phyloP scores from a whole-genome alignment of 2,113 vertebrate species.

The Penelope pileata region DNA sequence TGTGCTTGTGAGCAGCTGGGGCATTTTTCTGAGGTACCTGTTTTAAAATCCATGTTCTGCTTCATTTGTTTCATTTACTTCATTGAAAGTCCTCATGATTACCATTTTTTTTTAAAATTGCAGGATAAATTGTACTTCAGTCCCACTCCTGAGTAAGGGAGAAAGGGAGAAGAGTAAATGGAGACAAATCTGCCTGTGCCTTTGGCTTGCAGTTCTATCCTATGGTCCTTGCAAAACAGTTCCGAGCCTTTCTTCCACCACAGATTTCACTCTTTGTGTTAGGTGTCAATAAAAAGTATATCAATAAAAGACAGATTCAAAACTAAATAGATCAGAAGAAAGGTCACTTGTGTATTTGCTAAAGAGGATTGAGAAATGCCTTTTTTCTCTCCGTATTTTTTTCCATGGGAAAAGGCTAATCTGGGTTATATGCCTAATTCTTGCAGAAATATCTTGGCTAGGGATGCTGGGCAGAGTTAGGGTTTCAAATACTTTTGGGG shows the following conservation, averaged over 20 bases:
- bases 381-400: background rate
- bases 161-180: background rate
- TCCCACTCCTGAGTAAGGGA: background rate
- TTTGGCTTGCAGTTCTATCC: background rate
- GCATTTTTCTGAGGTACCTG: background rate
- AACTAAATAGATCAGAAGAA: background rate
- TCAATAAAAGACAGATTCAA: background rate
- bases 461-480: background rate
- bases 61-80: background rate
- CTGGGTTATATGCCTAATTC: background rate
- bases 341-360: background rate
- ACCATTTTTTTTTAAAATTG: background rate
- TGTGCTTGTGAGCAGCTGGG: rapidly evolving
- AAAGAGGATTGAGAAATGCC: background rate
- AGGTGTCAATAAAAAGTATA: background rate
- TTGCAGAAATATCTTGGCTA: background rate
- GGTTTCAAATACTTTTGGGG: background rate
- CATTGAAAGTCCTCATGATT: background rate
- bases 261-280: background rate
- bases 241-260: background rate
- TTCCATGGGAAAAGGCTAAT: background rate
- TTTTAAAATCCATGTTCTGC: background rate
- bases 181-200: background rate
- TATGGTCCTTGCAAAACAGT: background rate
- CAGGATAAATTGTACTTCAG: background rate